A percentile compares a stretch with the other conserved stretches of the same genome.
These are phyloP conservation scores for Platycheirus albimanus DNA, from an alignment of 2,888 invertebrate species.

Conservation along the genomic window DNA sequence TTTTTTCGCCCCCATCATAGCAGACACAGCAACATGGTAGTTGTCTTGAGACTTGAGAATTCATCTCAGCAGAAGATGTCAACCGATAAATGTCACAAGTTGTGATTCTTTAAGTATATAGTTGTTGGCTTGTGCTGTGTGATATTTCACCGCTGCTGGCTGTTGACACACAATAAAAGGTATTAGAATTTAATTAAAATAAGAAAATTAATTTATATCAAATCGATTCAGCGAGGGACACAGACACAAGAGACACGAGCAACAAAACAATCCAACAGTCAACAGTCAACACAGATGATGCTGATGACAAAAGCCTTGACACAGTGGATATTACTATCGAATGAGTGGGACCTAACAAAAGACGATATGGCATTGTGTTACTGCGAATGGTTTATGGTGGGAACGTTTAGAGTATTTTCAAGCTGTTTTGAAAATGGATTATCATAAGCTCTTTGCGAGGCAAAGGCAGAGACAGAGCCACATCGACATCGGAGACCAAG, in stretches of 20 bases:
- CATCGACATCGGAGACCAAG: no score
- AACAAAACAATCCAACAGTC: no score
- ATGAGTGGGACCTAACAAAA: slow-evolving; percentile 42
- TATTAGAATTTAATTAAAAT: slow-evolving; percentile 62
- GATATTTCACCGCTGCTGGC: slow-evolving; percentile 10
- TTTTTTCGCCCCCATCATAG: neutral
- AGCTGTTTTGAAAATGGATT: slow-evolving; percentile 30
- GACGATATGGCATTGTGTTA: slow-evolving; percentile 32
- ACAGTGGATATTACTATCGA: slow-evolving; percentile 51
- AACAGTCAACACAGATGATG: slow-evolving; percentile 18
- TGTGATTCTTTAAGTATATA: slow-evolving; percentile 31
- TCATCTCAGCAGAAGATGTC: slow-evolving; percentile 61
- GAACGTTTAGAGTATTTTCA: slow-evolving; percentile 63
- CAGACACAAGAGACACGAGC: neutral
- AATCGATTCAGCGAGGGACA: slow-evolving; percentile 26
- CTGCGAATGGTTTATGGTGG: slow-evolving; percentile 52
- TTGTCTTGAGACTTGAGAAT: no score
- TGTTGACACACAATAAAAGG: slow-evolving; percentile 21
- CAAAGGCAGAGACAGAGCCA: neutral
- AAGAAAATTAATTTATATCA: slow-evolving; percentile 60
- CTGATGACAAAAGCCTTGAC: slow-evolving; percentile 58
- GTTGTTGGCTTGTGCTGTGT: neutral
- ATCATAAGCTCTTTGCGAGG: slow-evolving; percentile 43
- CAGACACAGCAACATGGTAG: no score
- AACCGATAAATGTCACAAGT: slow-evolving; percentile 47